A percentile compares a stretch with the other conserved stretches of the same genome.
These are phyloP conservation scores for Butorides virescens DNA, from an alignment of 2,113 vertebrate genomes.

Conservation along the genomic window DNA sequence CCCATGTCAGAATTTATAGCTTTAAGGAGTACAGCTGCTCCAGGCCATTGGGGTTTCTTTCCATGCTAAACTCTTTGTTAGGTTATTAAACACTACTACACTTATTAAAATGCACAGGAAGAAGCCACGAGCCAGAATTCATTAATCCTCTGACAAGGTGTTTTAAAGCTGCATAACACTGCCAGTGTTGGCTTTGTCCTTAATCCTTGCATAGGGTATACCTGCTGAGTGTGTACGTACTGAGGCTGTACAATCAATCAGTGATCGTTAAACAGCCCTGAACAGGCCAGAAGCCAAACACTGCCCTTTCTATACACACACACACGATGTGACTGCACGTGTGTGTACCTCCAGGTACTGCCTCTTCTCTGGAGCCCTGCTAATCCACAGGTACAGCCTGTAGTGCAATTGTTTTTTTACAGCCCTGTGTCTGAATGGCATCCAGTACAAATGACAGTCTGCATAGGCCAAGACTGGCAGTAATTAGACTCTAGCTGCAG, in stretches of 20 bases:
- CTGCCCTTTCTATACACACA: not conserved
- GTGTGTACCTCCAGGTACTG: not conserved
- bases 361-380: not conserved
- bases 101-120: not conserved
- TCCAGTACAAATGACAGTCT: not conserved
- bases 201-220: not conserved
- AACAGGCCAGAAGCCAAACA: not conserved
- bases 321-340: not conserved
- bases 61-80: not conserved
- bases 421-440: not conserved
- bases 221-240: not conserved
- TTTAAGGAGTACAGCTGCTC: conserved; percentile 6
- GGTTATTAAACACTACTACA: not conserved
- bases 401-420: not conserved
- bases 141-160: conserved; percentile 21
- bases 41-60: not conserved
- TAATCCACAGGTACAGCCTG: not conserved
- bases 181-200: not conserved
- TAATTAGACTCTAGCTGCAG: not conserved
- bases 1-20: not conserved
- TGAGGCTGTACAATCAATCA: fast-evolving
- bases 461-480: not conserved
- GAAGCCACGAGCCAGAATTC: not conserved
- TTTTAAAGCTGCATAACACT: conserved; percentile 2
- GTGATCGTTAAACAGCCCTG: not conserved